Evolutionary conservation across 2,113 vertebrate genomes (phyloP), one percentile per base, ranked within the genome.

Genomic region (Arenaria interpres): DNA sequence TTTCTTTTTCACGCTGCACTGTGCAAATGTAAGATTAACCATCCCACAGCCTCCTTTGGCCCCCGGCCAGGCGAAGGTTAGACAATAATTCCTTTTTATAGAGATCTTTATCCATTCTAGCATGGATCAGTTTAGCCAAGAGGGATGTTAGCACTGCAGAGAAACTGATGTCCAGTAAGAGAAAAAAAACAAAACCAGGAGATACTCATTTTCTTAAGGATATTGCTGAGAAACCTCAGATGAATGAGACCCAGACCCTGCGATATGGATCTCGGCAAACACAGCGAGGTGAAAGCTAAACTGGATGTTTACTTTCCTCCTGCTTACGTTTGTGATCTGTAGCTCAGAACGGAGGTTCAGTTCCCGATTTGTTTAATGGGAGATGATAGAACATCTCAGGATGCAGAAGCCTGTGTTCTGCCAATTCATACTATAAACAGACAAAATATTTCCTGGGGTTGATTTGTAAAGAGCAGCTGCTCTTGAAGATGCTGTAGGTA

Each of bases 341-440:
- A 77, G 94, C 68, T 84, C 22, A 30, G 63, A 84, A 71, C 7
- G 3, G 67, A 77, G 59, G 24, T 10, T 74, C 72, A 22, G 59
- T 7, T 81, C 88, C 84, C 37, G 33, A 1, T 71, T 92, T 96
- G 79, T 86, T 96, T 81, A 92, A 67, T 25, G 69, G 80, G 51
- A 87, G 30, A 92, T 91, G 94, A 92, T 67, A 46, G 69, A 96
- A 64, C 33, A 92, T 67, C 77, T 91, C 89, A 92, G 95, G 94
- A 94, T 75, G 8, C 39, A 86, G 88, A 51, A 92, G 93, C 69
- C 60, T 48, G 4, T 57, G 66, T 78, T 56, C 94, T 94, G 95
- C 95, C 92, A 95, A 78, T 92, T 90, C 76, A 8, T 1, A 46
- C 82, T 8, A 46, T 77, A 93, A 96, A 94, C 80, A 93, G 60